Evolutionary conservation across 2,797 vertebrate genomes (phyloP).

Genomic region (Silurus aristotelis): DNA sequence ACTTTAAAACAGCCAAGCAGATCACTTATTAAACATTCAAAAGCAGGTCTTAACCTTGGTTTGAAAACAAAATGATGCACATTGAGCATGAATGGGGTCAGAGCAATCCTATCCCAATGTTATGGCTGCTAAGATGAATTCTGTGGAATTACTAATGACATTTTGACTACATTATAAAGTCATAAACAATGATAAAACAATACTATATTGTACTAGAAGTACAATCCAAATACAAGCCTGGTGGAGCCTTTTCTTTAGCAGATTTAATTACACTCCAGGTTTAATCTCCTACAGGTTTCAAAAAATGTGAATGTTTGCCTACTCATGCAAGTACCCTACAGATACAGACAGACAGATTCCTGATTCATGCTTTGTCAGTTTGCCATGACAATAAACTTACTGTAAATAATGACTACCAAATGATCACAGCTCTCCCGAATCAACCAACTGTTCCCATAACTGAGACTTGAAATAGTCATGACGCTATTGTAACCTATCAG

Average conservation of each 20-base stretch:
- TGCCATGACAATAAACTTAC: background rate
- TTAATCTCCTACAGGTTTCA: background rate
- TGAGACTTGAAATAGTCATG: background rate
- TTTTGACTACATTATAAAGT: background rate
- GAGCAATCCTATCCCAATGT: background rate
- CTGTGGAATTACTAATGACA: background rate
- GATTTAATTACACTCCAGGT: background rate
- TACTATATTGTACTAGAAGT: too few species aligned
- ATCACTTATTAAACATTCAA: background rate
- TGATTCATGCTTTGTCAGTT: background rate
- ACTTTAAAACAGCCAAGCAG: background rate
- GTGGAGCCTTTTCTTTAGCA: background rate
- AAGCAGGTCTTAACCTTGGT: background rate
- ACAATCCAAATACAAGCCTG: background rate
- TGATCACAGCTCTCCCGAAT: background rate
- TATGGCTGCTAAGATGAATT: background rate
- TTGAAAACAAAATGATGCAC: background rate
- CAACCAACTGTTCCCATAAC: background rate
- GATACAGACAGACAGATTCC: background rate
- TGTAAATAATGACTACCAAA: background rate
- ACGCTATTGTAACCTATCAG: background rate
- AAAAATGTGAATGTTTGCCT: background rate
- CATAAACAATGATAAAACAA: background rate
- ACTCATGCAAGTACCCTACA: background rate
- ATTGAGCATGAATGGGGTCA: background rate